These are phyloP conservation scores for Sturnus vulgaris DNA, from an alignment of 2,113 vertebrate genomes.

Conservation along the genomic window DNA sequence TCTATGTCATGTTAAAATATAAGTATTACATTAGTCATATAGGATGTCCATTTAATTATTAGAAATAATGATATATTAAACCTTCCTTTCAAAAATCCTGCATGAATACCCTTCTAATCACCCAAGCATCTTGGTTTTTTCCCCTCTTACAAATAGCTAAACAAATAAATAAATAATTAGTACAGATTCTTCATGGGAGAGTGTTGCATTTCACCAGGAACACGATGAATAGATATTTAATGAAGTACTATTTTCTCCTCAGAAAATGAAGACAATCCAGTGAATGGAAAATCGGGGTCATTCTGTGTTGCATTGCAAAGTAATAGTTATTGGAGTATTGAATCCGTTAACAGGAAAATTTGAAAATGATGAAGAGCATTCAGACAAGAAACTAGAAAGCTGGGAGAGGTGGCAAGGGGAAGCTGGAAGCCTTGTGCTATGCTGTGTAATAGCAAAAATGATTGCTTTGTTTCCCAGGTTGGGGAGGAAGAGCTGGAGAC, in stretches of 20 bases:
- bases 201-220: background rate
- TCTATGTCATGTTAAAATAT: background rate
- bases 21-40: background rate
- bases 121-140: background rate
- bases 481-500: background rate
- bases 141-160: background rate
- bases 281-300: conserved; percentile 63
- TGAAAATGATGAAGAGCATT: conserved; percentile 67
- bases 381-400: conserved; percentile 56
- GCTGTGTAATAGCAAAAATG: conserved; percentile 8
- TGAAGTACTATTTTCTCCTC: conserved; percentile 55
- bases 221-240: conserved; percentile 66
- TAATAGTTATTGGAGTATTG: conserved; percentile 54
- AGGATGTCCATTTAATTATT: background rate
- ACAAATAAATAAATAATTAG: background rate
- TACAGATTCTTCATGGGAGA: background rate
- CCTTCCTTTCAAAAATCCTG: background rate
- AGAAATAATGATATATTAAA: background rate
- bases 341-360: conserved; percentile 58
- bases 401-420: conserved; percentile 47
- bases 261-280: conserved; percentile 65
- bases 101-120: background rate
- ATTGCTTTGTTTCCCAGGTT: conserved; percentile 25
- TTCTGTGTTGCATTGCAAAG: conserved; percentile 37
- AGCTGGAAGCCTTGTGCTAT: background rate